Evolutionary conservation across 1,140 invertebrate species (phyloP).

Genomic region (Dermatophagoides farinae): DNA sequence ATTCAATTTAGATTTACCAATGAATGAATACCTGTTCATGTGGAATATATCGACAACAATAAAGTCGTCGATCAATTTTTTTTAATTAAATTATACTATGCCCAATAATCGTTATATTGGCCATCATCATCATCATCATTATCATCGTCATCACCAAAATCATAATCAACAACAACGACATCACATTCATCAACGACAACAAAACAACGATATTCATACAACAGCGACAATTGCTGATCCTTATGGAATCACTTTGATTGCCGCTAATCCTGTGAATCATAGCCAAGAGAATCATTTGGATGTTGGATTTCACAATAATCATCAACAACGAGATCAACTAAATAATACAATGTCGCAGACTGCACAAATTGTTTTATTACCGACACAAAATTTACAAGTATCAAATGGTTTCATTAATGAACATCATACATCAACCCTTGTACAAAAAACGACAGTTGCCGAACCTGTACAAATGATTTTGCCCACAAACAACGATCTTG

Average conservation of each 20-base stretch:
- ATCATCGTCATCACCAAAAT: not conserved
- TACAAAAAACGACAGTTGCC: not conserved
- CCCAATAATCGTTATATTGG: not conserved
- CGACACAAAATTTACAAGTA: not conserved
- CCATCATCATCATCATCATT: not conserved
- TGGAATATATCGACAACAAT: no score
- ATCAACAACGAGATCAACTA: not conserved
- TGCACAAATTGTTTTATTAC: conserved; percentile 2
- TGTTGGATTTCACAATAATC: not conserved
- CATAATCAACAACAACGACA: not conserved
- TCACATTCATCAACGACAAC: not conserved
- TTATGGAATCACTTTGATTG: no score
- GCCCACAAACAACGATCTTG: not conserved
- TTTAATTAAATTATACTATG: no score
- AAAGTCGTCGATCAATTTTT: no score
- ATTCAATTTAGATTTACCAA: no score
- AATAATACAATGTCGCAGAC: not conserved
- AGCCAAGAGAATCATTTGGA: no score
- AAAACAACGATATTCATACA: not conserved
- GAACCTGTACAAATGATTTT: not conserved
- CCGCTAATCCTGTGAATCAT: no score
- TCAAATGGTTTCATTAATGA: not conserved
- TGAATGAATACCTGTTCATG: no score
- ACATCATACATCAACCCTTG: not conserved
- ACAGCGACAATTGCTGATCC: not conserved